Conservation (phyloP, 2,888 invertebrate species). For the Acleris cristana region DNA sequence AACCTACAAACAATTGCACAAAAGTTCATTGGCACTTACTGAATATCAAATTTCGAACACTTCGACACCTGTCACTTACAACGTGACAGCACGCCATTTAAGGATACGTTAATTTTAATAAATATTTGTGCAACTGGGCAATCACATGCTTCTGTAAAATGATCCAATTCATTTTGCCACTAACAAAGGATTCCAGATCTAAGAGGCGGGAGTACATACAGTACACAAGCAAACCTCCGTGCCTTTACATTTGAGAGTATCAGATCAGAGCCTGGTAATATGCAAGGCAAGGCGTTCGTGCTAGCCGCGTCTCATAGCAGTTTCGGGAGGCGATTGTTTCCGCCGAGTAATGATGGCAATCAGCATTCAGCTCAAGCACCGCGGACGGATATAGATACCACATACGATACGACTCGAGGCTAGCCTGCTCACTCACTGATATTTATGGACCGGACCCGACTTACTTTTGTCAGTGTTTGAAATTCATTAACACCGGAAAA, state of each 20-base stretch:
- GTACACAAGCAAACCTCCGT: not conserved
- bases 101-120: no score
- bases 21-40: no score
- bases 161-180: no score
- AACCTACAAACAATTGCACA: not conserved
- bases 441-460: constrained; percentile 36
- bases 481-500: constrained; percentile 35
- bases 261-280: not conserved
- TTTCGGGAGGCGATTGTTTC: constrained; percentile 35
- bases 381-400: constrained; percentile 37
- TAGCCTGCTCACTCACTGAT: constrained; percentile 31
- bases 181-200: no score
- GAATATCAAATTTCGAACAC: no score
- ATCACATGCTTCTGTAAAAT: no score
- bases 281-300: constrained; percentile 12
- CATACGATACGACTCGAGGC: constrained; percentile 33
- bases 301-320: constrained; percentile 21
- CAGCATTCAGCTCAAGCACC: constrained; percentile 32
- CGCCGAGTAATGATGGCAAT: constrained; percentile 32
- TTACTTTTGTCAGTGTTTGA: constrained; percentile 30
- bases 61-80: no score
- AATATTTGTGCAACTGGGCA: no score
- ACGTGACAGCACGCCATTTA: no score
- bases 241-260: not conserved
- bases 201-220: not conserved